Evolutionary conservation across 2,113 vertebrate species (phyloP), one percentile per base, ranked within the genome.

Genomic region (Geococcyx californianus): DNA sequence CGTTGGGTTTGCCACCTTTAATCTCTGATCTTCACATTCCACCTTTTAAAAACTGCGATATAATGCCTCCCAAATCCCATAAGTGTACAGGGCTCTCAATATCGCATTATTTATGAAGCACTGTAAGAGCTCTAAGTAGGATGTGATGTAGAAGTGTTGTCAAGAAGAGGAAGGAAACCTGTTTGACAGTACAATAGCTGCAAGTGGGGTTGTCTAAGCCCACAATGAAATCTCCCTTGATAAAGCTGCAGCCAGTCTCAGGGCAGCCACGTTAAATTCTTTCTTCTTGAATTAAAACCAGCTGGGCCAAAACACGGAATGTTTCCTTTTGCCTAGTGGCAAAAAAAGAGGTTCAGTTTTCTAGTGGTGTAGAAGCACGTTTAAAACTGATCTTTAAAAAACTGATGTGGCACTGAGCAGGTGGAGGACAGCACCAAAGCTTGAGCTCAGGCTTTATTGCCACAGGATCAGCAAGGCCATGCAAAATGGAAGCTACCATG

Each of bases 131-230:
- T 86, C 73, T 83, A 58, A 90, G 40, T 95, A 84, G 76, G 92
- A 89, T 74, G 56, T 68, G 90, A 92, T 89, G 83, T 93, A 49
- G 47, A 78, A 89, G 56, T 62, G 92, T 72, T 95, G 66, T 31
- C 66, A 84, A 84, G 88, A 92, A 72, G 60, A 84, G 91, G 95
- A 84, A 96, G 94, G 95, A 96, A 95, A 77, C 76, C 52, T 81
- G 56, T 89, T 74, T 93, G 92, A 88, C 79, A 93, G 77, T 51
- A 87, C 84, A 95, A 87, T 85, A 89, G 86, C 76, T 94, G 45
- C 0, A 4, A 74, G 42, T 0, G 0, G 87, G 70, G 55, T 92
- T 94, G 90, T 94, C 81, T 36, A 60, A 90, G 63, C 90, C 80
- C 69, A 38, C 0, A 2, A 34, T 67, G 54, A 91, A 91, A 73